Base-by-base conservation (phyloP, 2,113 vertebrate genomes). In the Caretta caretta region DNA sequence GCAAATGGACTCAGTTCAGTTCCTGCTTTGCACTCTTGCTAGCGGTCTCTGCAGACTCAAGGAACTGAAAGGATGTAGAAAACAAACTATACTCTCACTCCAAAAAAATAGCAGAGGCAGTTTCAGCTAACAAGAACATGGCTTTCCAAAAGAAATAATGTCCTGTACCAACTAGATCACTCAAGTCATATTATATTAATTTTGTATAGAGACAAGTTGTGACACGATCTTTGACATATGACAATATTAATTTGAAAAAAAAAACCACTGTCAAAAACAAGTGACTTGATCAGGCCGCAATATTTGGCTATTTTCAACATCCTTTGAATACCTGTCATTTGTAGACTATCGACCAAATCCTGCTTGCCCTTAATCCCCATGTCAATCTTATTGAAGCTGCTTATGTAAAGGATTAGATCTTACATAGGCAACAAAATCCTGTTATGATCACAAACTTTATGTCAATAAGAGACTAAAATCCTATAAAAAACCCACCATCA, bases 111-210 rank as follows among this genome's bases (percentile, higher is more conserved):
- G 6, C 10, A 38, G 25, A 56, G 59, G 87, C 65, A 6, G 1
- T 2, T 8, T 72, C 38, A 48, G 53, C 4, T 0, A 0, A 13
- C 84, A 85, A 56, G 38, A 3, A 25, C 6, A 90, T 53, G 5
- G 10, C 7, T 12, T 62, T 79, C 48, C 24, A 89, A 2, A 46
- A 48, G 20, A 57, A 14, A 1, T n/a, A 83, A 91, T 69, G 16
- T 17, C 65, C 35, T 69, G 7, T 38, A 20, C 17, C 31, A 65
- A 65, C 31, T 35, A 69, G 62, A 19, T 69, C 2, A 4, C 16
- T 69, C 16, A 69, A n/a, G 31, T 69, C 62, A 9, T 69, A 69
- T 65, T 65, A n/a, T 69, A 93, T 79, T 20, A 57, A 85, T 35
- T 48, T 29, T 24, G 75, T 10, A 87, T 57, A 27, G 79, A 93